These are phyloP conservation scores for Proterorhinus semilunaris DNA, from an alignment of 2,113 vertebrate genomes.

Conservation along the genomic window DNA sequence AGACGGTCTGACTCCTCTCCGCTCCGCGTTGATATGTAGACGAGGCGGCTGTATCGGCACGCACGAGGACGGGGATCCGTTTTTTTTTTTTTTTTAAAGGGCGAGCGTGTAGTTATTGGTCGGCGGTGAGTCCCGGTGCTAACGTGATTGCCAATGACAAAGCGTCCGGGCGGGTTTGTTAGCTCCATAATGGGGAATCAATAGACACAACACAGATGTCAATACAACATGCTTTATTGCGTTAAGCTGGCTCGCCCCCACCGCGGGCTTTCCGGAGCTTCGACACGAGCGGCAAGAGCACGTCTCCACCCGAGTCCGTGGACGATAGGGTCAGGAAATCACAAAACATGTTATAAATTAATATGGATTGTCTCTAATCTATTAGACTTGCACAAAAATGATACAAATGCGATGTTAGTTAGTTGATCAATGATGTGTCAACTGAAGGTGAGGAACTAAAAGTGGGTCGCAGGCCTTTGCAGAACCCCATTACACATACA, in stretches of 20 bases:
- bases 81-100: slow-evolving; percentile 60
- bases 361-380: background rate
- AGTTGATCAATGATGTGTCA: too few species aligned
- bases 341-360: background rate
- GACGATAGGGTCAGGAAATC: background rate
- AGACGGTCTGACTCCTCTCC: slow-evolving; percentile 63
- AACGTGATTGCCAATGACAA: slow-evolving; percentile 83
- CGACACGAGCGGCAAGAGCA: slow-evolving; percentile 34
- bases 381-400: background rate
- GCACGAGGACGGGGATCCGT: slow-evolving; percentile 53
- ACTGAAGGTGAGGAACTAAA: too few species aligned
- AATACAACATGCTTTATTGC: slow-evolving; percentile 84
- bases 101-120: background rate
- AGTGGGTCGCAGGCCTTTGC: too few species aligned
- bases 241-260: slow-evolving; percentile 76
- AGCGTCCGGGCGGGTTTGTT: slow-evolving; percentile 82
- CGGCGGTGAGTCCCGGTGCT: slow-evolving; percentile 69
- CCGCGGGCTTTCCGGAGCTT: slow-evolving; percentile 45
- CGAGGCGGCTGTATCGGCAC: slow-evolving; percentile 16
- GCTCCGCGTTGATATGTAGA: slow-evolving; percentile 30
- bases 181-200: slow-evolving; percentile 84
- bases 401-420: background rate
- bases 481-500: too few species aligned
- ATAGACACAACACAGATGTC: slow-evolving; percentile 84
- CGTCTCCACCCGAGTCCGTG: background rate